Base-by-base conservation (phyloP, 2,113 vertebrate genomes). In the Silurus asotus region DNA sequence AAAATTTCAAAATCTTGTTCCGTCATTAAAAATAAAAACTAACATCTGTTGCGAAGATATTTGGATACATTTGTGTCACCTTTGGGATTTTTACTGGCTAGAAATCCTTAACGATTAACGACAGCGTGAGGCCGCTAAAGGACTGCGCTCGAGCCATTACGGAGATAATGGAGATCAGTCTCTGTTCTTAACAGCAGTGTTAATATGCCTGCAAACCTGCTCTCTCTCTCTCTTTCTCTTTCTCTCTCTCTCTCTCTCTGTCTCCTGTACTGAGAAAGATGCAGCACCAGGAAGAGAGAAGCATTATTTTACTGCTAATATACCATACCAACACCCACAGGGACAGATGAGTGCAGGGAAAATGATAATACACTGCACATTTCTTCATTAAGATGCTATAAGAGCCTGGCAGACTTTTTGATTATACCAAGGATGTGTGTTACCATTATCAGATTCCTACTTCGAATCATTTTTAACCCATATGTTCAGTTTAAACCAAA, bases 21-120 rank as follows among this genome's bases (percentile, higher is more conserved):
- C 93, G 93, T 95, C 94, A 94, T 94, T 94, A 95, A 95, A 94
- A 94, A 95, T 95, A 94, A 94, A 95, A 95, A 94, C 93, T 93
- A 95, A 95, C 94, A 95, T 94, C 93, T 96, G 95, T 92, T 94
- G 93, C 92, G 94, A 94, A 95, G 95, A 95, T 95, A 95, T 96
- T 95, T 93, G 93, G 94, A 94, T 94, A 94, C 93, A 95, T 95
- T 94, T 95, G 94, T 93, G 89, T 93, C 92, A 95, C 93, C 94
- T 94, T 92, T 88, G 93, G 93, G 94, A 92, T 88, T 85, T 84
- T 88, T 92, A 93, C 94, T 96, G 92, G 94, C 97, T 96, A 97
- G 94, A 96, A 96, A 93, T 91, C 86, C 91, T 90, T 87, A 88
- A 90, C 88, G 89, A 90, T 89, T 89, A 89, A 90, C 84, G 89